Percentiles rank a stretch among this genome's conserved stretches.
Evolutionary conservation across 2,113 vertebrate species (phyloP).

Genomic region (Corvus hawaiiensis): DNA sequence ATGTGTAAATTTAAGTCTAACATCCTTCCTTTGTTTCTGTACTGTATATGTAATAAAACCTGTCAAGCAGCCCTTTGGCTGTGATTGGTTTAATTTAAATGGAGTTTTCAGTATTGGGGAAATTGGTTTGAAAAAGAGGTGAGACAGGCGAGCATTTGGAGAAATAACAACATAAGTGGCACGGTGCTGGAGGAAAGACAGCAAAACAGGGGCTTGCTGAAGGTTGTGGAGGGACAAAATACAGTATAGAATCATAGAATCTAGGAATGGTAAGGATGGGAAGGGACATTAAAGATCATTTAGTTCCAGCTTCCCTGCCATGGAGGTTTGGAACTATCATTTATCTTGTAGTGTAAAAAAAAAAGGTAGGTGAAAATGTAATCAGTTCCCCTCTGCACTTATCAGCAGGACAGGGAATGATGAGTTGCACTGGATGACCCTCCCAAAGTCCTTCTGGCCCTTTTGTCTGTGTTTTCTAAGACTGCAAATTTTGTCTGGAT

Average conservation of each 20-base stretch:
- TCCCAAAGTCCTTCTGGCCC: background rate
- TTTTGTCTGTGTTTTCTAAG: background rate
- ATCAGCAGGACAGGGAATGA: background rate
- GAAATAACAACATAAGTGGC: background rate
- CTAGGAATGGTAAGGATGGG: no score
- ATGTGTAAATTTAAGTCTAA: background rate
- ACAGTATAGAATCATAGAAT: background rate
- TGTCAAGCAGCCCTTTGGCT: background rate
- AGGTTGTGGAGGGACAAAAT: background rate
- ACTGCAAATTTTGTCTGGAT: background rate
- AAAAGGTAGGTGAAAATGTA: background rate
- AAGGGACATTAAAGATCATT: background rate
- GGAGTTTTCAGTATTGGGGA: background rate
- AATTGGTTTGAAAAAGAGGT: background rate
- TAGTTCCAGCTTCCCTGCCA: background rate
- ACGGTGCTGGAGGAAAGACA: background rate
- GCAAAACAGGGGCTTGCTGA: background rate
- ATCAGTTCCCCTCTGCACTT: background rate
- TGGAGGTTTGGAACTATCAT: background rate
- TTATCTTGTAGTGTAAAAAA: background rate
- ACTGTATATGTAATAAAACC: background rate
- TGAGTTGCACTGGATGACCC: background rate
- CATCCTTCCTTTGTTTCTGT: background rate
- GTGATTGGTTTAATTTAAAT: background rate
- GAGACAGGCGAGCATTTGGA: fast-evolving